Conservation (phyloP, 2,113 vertebrate species). For the Myotis yumanensis region DNA sequence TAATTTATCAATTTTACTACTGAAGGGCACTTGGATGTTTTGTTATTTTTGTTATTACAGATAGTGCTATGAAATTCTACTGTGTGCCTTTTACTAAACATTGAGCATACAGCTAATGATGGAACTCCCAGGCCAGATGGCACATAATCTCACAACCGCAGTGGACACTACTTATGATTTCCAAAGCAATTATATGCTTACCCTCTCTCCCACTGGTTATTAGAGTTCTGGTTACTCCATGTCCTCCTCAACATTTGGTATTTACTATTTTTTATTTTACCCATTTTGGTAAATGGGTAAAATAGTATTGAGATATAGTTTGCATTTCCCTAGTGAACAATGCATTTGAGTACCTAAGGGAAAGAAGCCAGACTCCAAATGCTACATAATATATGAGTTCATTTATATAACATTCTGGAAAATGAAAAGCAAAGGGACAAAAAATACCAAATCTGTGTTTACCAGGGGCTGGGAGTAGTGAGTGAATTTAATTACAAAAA, state of each 20-base stretch:
- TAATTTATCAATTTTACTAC: neutral
- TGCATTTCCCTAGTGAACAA: neutral
- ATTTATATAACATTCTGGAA: neutral
- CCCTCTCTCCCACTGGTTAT: neutral
- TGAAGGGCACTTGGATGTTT: neutral
- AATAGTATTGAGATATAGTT: neutral
- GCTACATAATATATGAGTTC: neutral
- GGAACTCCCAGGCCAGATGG: neutral
- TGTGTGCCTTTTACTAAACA: neutral
- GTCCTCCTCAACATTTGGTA: neutral
- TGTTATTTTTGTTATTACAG: neutral
- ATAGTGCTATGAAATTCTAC: neutral
- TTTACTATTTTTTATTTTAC: neutral
- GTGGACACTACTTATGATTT: neutral
- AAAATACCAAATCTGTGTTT: neutral
- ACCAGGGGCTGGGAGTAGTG: neutral
- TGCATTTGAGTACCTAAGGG: neutral
- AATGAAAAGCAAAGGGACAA: neutral
- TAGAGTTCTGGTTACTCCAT: neutral
- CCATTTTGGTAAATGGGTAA: neutral
- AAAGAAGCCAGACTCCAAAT: neutral
- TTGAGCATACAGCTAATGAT: neutral
- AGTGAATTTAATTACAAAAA: neutral
- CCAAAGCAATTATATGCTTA: neutral
- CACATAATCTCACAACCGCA: neutral